Base-by-base conservation (phyloP, 2,797 vertebrate genomes). In the Hozukius guyotensis region DNA sequence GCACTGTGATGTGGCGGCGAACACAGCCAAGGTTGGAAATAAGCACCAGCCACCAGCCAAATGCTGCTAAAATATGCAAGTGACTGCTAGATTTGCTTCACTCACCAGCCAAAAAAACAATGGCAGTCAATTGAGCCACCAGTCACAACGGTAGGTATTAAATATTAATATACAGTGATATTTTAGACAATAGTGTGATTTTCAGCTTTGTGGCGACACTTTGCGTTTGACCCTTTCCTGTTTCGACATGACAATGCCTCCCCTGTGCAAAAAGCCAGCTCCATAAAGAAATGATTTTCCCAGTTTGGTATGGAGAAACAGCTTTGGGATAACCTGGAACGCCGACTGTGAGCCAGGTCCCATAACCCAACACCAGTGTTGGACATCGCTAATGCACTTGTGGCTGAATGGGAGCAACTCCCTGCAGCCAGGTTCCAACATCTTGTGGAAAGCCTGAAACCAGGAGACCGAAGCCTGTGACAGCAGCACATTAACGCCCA, bases 291-390 rank as follows among this genome's bases (percentile, higher is more conserved):
- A 25, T 9, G 4, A 2, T 38, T 60, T 38, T 32, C 49, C 66
- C 14, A 57, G 13, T 24, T 56, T 24, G 4, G 27, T 49, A 38
- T 22, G 8, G 46, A 27, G 14, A 29, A 59, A 69, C 36, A n/a
- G 24, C 52, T 77, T 20, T 27, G 66, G 59, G 65, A 74, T 55
- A 49, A 67, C 32, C 25, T 65, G 55, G 65, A 81, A 61, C 32
- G 34, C 14, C 31, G 8, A 75, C 42, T 34, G 11, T 2, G 18
- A 68, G 67, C 57, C 52, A 68, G 38, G 27, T 52, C 20, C 22
- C 20, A 34, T 72, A 8, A 25, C 10, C 57, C 34, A 62, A 52
- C 72, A 56, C 59, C 67, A 49, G 18, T 4, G 34, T 8, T 32
- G 24, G 14, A 55, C 63, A 52, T 52, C 38, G 2, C 57, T 61